Conservation (phyloP, 2,113 vertebrate genomes). For the Apus apus region DNA sequence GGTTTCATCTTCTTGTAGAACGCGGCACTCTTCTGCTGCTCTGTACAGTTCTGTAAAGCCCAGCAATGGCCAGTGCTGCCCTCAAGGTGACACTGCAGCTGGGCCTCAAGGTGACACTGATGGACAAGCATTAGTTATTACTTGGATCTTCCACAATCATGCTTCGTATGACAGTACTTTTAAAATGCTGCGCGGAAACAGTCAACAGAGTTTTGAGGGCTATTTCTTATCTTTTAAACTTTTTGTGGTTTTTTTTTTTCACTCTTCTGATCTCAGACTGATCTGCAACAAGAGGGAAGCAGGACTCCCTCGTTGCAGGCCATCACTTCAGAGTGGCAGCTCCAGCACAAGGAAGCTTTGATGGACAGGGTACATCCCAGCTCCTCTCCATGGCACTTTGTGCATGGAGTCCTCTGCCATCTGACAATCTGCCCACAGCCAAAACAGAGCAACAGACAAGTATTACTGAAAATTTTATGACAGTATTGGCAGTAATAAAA, state of each 20-base stretch:
- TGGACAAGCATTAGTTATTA: not conserved
- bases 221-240: no score
- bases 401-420: fast-evolving
- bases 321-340: not conserved
- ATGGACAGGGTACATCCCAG: fast-evolving
- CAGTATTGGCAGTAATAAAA: not conserved
- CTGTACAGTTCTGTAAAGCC: not conserved
- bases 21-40: fast-evolving
- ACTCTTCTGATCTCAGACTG: not conserved
- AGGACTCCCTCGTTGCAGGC: not conserved
- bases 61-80: not conserved
- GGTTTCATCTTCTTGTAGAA: not conserved
- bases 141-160: not conserved
- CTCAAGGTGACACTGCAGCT: not conserved
- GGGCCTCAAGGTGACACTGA: not conserved
- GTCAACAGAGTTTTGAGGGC: not conserved
- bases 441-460: not conserved
- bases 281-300: not conserved
- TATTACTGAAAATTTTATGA: not conserved
- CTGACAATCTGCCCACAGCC: not conserved
- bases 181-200: not conserved
- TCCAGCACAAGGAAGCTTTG: not conserved
- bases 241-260: no score
- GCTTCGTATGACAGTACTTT: not conserved
- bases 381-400: fast-evolving